These are phyloP conservation scores for Aplysia californica DNA, from an alignment of 1,140 invertebrate species.

Conservation along the genomic window DNA sequence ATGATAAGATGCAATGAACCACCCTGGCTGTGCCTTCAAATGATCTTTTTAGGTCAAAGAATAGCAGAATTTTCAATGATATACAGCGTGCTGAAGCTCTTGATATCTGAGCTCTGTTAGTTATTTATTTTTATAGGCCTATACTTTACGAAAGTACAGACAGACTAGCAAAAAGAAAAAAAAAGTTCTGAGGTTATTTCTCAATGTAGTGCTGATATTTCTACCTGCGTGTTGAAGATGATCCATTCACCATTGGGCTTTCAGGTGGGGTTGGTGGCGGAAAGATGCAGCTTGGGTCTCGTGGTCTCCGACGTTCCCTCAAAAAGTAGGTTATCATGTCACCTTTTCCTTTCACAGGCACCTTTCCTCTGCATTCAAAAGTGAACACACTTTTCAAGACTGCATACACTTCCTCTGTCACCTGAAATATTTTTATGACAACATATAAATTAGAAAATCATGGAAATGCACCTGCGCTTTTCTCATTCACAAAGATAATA, in stretches of 20 bases:
- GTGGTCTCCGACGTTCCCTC: slow-evolving; percentile 12
- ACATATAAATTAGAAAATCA: too few relatives aligned
- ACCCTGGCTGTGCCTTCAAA: too few relatives aligned
- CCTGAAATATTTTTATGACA: too few relatives aligned
- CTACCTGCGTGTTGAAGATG: too few relatives aligned
- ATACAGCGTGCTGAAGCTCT: too few relatives aligned
- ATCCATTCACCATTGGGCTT: slow-evolving; percentile 23
- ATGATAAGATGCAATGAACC: too few relatives aligned
- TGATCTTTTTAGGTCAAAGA: too few relatives aligned
- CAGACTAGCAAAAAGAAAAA: slow-evolving; percentile 24
- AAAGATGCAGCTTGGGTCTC: slow-evolving; percentile 29
- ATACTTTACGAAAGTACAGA: background rate
- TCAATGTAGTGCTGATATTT: too few relatives aligned
- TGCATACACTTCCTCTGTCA: slow-evolving; percentile 63
- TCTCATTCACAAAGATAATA: too few relatives aligned
- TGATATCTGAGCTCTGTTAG: background rate
- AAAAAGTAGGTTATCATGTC: slow-evolving; percentile 92
- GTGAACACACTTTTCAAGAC: slow-evolving; percentile 76
- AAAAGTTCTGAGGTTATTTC: too few relatives aligned
- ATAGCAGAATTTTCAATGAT: too few relatives aligned
- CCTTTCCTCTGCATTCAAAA: slow-evolving; percentile 88
- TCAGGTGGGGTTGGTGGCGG: slow-evolving; percentile 35
- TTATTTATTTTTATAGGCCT: background rate
- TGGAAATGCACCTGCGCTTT: too few relatives aligned
- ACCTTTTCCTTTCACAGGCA: slow-evolving; percentile 93